A percentile compares a stretch with the other conserved stretches of the same genome.
These are phyloP conservation scores for Benitochromis conjunctus DNA, from an alignment of 2,113 vertebrate genomes.

Conservation along the genomic window DNA sequence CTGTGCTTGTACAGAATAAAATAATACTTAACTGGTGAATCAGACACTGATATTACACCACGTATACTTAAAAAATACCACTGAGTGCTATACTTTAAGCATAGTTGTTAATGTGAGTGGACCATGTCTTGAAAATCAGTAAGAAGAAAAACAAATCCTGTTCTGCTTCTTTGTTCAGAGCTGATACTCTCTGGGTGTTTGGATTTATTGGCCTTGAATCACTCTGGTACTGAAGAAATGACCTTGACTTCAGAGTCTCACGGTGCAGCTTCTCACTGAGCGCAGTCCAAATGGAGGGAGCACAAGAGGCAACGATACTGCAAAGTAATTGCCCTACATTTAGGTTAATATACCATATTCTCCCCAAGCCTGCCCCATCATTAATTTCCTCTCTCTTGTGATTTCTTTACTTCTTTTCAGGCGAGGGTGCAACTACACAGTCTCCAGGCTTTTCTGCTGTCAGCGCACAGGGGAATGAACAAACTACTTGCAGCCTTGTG, in stretches of 20 bases:
- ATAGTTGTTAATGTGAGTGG: background rate
- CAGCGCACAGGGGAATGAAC: background rate
- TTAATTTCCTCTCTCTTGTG: constrained; percentile 1
- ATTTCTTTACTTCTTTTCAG: background rate
- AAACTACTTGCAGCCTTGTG: background rate
- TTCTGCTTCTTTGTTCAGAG: background rate
- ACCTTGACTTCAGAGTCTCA: constrained; percentile 34
- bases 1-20: background rate
- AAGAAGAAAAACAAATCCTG: constrained; percentile 21
- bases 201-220: constrained; percentile 38
- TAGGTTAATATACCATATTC: constrained; percentile 6
- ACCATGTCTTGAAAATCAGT: background rate
- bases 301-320: background rate
- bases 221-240: constrained; percentile 1
- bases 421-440: background rate
- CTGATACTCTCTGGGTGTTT: background rate
- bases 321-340: background rate
- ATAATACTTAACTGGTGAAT: background rate
- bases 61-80: background rate
- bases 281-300: background rate
- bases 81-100: background rate
- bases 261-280: background rate
- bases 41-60: background rate
- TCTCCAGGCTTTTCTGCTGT: background rate
- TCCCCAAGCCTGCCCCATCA: background rate